Percentiles rank a stretch among this genome's conserved stretches.
These are phyloP conservation scores for Rhabdophis nuchalis DNA, from an alignment of 2,797 vertebrate species.

Conservation along the genomic window DNA sequence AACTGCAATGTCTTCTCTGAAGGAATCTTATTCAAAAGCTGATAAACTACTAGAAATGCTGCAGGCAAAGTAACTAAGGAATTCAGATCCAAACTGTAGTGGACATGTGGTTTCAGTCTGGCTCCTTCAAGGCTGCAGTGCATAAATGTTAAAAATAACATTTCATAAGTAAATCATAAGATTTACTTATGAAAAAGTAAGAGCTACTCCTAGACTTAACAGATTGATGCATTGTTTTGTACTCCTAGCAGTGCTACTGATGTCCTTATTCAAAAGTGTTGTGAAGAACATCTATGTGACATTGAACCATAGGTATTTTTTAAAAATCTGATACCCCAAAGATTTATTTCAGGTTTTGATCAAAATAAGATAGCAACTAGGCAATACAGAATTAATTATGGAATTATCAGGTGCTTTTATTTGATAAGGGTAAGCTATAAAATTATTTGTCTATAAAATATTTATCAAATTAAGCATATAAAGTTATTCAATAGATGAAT, in stretches of 20 bases:
- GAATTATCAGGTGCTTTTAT: not conserved
- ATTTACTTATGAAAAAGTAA: not conserved
- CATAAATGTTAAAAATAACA: not conserved
- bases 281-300: not conserved
- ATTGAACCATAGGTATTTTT: not conserved
- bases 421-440: not conserved
- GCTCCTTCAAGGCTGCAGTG: not conserved
- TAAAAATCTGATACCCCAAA: not conserved
- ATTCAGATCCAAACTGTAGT: not conserved
- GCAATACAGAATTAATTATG: not conserved
- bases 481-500: not conserved
- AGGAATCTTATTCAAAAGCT: not conserved
- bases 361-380: not conserved
- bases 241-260: not conserved
- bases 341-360: not conserved
- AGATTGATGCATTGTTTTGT: not conserved
- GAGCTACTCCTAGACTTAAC: not conserved
- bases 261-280: not conserved
- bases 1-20: not conserved
- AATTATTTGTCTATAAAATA: not conserved
- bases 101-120: not conserved
- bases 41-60: not conserved
- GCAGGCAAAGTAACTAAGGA: not conserved
- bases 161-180: not conserved
- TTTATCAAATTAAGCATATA: not conserved